Percentiles rank a stretch among this genome's conserved stretches.
These are phyloP conservation scores for Chionoecetes opilio DNA, from an alignment of 1,140 invertebrate species.

Conservation along the genomic window DNA sequence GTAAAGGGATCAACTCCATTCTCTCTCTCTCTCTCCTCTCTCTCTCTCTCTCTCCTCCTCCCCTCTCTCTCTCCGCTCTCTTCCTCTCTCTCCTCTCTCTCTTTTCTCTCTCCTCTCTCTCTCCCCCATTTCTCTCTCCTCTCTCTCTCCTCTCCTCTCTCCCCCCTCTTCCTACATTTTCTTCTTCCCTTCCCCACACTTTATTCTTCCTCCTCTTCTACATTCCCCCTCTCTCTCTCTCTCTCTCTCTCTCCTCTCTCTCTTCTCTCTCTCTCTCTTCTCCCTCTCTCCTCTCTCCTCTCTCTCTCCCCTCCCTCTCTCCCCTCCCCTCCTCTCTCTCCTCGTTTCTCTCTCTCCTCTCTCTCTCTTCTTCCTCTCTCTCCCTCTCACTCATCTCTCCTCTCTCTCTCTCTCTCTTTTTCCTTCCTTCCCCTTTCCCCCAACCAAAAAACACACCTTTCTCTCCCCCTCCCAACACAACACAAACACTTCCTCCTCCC, in stretches of 20 bases:
- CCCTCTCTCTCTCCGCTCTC: no score
- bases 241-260: neutral
- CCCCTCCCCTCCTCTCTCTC: neutral
- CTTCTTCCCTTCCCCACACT: neutral
- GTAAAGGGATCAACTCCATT: no score
- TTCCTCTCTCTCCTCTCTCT: no score
- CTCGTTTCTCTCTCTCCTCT: neutral
- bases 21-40: no score
- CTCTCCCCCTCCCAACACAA: no score
- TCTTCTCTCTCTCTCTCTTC: neutral
- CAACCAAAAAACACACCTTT: no score
- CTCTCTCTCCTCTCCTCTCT: neutral
- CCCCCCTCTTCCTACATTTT: neutral
- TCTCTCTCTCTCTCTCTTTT: neutral
- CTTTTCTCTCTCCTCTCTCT: no score
- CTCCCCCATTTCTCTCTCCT: no score
- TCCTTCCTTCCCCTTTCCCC: neutral
- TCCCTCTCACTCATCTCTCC: no score
- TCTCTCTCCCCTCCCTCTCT: neutral
- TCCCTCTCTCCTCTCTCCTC: neutral
- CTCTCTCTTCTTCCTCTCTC: neutral
- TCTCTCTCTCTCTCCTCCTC: no score
- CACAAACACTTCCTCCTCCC: no score
- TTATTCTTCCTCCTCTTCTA: neutral
- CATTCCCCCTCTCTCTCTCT: neutral